These are phyloP conservation scores for Oreotrochilus melanogaster DNA, from an alignment of 2,113 vertebrate species.

Conservation along the genomic window DNA sequence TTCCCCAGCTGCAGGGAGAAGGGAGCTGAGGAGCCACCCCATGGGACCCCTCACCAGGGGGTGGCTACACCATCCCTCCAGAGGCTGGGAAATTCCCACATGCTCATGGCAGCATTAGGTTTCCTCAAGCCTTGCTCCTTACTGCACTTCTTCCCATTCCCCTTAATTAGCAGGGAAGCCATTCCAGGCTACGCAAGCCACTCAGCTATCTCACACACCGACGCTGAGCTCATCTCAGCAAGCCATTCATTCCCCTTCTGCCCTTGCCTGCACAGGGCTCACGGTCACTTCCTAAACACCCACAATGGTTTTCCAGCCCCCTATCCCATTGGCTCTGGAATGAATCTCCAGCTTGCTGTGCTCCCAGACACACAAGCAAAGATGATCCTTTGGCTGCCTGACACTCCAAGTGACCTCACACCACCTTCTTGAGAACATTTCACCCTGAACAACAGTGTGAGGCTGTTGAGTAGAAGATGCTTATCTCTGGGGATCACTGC, in stretches of 20 bases:
- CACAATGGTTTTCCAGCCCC: not conserved
- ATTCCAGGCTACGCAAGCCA: not conserved
- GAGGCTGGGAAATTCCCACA: not conserved
- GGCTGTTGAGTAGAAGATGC: not conserved
- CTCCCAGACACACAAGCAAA: not conserved
- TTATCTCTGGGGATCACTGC: not conserved
- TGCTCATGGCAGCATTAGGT: not conserved
- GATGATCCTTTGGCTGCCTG: not conserved
- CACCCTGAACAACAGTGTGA: not conserved
- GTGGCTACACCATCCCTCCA: not conserved
- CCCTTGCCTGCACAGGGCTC: not conserved
- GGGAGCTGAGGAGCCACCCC: not conserved
- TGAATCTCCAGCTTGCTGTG: not conserved
- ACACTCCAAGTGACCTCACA: not conserved
- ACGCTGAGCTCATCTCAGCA: not conserved
- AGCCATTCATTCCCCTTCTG: not conserved
- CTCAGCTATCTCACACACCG: not conserved
- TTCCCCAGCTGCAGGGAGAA: not conserved
- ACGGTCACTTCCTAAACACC: not conserved
- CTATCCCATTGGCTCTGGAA: not conserved
- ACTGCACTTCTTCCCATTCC: not conserved
- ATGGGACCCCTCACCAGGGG: not conserved
- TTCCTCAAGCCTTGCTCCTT: not conserved
- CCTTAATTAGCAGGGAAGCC: conserved; percentile 26
- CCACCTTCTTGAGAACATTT: not conserved